Percentiles rank a stretch among this genome's conserved stretches.
phyloP scores from a whole-genome alignment of 2,888 invertebrate genomes.

The Antitype chi region DNA sequence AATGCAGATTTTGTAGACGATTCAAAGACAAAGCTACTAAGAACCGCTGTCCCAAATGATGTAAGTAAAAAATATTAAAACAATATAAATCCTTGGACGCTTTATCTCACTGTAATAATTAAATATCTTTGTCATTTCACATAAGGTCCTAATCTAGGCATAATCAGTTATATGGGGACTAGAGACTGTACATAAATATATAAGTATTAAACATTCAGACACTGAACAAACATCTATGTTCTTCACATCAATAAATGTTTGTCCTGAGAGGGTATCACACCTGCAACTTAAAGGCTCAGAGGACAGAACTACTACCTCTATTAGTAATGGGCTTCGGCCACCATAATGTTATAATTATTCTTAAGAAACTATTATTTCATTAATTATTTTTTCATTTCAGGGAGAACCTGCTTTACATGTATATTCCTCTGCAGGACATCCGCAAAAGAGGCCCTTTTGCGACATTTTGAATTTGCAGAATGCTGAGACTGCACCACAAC shows the following conservation, averaged over 20 bases:
- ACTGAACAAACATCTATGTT: background rate
- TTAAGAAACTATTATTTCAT: background rate
- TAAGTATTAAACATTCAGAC: too few species aligned
- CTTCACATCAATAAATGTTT: too few species aligned
- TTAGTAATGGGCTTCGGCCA: background rate
- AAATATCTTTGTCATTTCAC: too few species aligned
- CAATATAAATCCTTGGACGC: too few species aligned
- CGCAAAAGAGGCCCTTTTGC: background rate
- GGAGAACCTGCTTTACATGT: background rate
- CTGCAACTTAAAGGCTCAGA: background rate
- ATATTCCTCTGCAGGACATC: background rate
- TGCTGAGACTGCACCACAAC: background rate
- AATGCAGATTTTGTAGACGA: too few species aligned
- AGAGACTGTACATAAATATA: too few species aligned
- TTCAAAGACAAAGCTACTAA: too few species aligned
- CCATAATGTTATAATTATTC: background rate
- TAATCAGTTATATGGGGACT: too few species aligned
- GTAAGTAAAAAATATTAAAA: too few species aligned
- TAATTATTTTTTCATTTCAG: background rate
- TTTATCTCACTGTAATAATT: too few species aligned
- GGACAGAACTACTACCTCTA: background rate
- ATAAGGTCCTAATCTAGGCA: background rate
- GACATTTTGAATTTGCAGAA: background rate
- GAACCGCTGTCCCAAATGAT: too few species aligned
- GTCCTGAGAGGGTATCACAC: background rate